Percentiles rank a stretch among this genome's conserved stretches.
phyloP scores from a whole-genome alignment of 1,140 invertebrate genomes.

The Diorhabda elongata region DNA sequence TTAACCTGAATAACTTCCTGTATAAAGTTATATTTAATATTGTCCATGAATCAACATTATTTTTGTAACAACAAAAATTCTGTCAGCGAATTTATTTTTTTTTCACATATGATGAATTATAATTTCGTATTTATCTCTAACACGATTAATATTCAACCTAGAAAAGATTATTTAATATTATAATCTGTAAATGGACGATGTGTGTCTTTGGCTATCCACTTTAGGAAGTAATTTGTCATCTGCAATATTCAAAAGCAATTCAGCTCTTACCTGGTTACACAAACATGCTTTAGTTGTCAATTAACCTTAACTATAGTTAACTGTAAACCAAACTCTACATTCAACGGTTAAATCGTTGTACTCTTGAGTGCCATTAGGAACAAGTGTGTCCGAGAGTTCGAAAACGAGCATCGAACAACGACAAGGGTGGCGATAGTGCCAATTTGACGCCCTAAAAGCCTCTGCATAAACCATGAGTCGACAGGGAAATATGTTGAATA shows the following conservation, averaged over 20 bases:
- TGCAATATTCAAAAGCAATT: neutral
- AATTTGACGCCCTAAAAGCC: slow-evolving; percentile 44
- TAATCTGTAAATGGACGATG: neutral
- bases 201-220: neutral
- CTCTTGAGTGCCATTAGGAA: slow-evolving; percentile 11
- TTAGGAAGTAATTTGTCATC: neutral
- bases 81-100: too few species aligned
- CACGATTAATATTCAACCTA: too few species aligned
- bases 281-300: slow-evolving; percentile 7
- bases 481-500: slow-evolving; percentile 39
- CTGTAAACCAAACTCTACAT: neutral
- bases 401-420: slow-evolving; percentile 7
- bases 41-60: too few species aligned
- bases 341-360: neutral
- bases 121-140: too few species aligned
- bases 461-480: slow-evolving; percentile 41
- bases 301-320: neutral
- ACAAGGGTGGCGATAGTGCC: slow-evolving; percentile 29
- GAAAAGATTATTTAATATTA: too few species aligned
- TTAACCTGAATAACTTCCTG: too few species aligned
- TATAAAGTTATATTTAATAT: too few species aligned
- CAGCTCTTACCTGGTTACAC: neutral
- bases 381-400: slow-evolving; percentile 12
- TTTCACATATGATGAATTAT: too few species aligned
- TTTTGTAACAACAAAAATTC: too few species aligned